phyloP scores from a whole-genome alignment of 2,797 vertebrate genomes.

The Esox lucius region DNA sequence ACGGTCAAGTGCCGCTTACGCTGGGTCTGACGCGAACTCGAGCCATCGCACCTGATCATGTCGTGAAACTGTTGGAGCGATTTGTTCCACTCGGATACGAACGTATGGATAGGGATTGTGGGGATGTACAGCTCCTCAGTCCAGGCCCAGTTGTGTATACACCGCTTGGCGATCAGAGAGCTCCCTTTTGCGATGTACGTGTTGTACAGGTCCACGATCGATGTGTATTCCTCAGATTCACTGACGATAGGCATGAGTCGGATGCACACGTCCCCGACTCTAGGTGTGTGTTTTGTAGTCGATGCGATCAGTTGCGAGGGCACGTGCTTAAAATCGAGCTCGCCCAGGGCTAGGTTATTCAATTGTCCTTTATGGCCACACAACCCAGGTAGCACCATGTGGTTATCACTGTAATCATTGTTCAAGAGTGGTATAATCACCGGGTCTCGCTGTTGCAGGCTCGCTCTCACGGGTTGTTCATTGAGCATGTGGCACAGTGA shows the following conservation, averaged over 20 bases:
- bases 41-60: background rate
- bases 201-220: background rate
- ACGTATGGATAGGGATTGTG: background rate
- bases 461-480: background rate
- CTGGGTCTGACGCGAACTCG: background rate
- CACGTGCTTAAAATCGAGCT: background rate
- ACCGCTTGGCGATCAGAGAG: constrained; percentile 4
- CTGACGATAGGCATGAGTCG: background rate
- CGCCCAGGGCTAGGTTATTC: background rate
- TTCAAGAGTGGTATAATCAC: background rate
- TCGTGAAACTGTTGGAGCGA: background rate
- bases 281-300: background rate
- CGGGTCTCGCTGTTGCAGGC: background rate
- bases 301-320: background rate
- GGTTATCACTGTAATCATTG: background rate
- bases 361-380: background rate
- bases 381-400: background rate
- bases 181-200: constrained; percentile 3
- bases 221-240: background rate
- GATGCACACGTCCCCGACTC: background rate
- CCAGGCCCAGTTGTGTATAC: background rate
- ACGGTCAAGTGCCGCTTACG: background rate
- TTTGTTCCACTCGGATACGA: constrained; percentile 7
- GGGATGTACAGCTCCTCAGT: constrained; percentile 5
- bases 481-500: background rate